Base-by-base conservation (phyloP, 2,797 vertebrate species). In the Hapalemur alaotrensis region DNA sequence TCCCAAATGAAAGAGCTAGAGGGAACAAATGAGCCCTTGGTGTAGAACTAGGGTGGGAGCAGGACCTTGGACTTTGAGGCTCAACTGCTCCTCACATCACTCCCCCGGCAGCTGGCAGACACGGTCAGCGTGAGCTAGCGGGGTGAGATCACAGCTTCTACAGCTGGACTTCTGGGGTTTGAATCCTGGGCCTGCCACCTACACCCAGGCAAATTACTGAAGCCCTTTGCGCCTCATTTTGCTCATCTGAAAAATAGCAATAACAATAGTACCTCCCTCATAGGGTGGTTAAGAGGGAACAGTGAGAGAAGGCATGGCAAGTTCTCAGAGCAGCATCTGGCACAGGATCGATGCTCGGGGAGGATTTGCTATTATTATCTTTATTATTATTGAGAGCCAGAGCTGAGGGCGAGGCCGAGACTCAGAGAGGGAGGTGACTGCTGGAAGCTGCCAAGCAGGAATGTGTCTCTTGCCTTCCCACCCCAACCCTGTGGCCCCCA, bases 281-380 rank as follows among this genome's bases (percentile, higher is more conserved):
- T 0, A 22, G 52, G 32, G 35, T 5, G 54, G 28, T 15, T 25
- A 52, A 70, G 72, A 82, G 65, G 61, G 43, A 59, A 91, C 76
- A 32, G 22, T 30, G 61, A 89, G 13, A 76, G 10, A 32, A 61
- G 54, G 54, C 4, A 13, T 0, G 13, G 75, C 63, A 73, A 61
- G 72, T 28, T 72, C 88, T 41, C 46, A 6, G 86, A 94, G 84
- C 75, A 72, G 72, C 0, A 0, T 38, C 82, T 69, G 35, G 89
- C 59, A 3, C 18, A 43, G 2, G 7, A 38, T 70, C 18, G 61
- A 57, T 5, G 3, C 89, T 78, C 78, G 48, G 7, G 69, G 81
- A 54, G 61, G 54, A 70, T 54, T 61, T n/a, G 61, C 91, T 95
- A 18, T 81, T 89, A 79, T 50, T 79, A 52, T 67, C 96, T 92